Evolutionary conservation across 2,888 invertebrate genomes (phyloP).

Genomic region (Lutraria lutraria): DNA sequence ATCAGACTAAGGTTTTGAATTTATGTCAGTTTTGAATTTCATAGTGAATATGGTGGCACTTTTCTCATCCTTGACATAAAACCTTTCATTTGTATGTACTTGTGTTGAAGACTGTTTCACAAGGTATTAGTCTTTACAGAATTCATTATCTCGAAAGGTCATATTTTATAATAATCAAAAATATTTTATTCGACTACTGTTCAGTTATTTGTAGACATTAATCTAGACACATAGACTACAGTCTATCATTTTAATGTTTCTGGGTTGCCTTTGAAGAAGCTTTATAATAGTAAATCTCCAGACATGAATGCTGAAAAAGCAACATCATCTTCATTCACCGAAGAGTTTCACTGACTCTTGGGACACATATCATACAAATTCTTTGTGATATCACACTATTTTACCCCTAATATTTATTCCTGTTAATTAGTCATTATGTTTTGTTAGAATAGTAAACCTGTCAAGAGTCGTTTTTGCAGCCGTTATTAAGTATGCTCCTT

Average conservation of each 20-base stretch:
- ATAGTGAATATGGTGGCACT: too few species aligned
- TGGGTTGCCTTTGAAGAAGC: neutral
- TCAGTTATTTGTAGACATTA: neutral
- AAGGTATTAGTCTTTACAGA: neutral
- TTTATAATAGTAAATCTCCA: neutral
- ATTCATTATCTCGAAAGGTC: neutral
- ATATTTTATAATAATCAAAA: slow-evolving; percentile 4
- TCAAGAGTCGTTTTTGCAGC: slow-evolving; percentile 18
- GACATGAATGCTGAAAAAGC: neutral
- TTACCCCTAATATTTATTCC: neutral
- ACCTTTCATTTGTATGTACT: too few species aligned
- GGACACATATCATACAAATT: slow-evolving; percentile 15
- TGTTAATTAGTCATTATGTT: slow-evolving; percentile 32
- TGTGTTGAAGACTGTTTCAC: too few species aligned
- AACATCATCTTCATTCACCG: neutral
- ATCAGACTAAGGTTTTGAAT: too few species aligned
- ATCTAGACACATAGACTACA: slow-evolving; percentile 11
- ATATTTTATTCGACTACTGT: neutral
- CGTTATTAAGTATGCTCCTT: slow-evolving; percentile 1
- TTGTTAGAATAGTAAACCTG: slow-evolving; percentile 27
- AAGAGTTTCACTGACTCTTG: slow-evolving; percentile 1
- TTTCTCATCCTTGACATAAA: too few species aligned
- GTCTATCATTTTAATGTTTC: slow-evolving; percentile 14
- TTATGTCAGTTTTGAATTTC: too few species aligned
- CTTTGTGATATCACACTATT: slow-evolving; percentile 12